Percentiles rank a stretch among this genome's conserved stretches.
Conservation (phyloP, 1,140 invertebrate genomes). For the Harpegnathos saltator region DNA sequence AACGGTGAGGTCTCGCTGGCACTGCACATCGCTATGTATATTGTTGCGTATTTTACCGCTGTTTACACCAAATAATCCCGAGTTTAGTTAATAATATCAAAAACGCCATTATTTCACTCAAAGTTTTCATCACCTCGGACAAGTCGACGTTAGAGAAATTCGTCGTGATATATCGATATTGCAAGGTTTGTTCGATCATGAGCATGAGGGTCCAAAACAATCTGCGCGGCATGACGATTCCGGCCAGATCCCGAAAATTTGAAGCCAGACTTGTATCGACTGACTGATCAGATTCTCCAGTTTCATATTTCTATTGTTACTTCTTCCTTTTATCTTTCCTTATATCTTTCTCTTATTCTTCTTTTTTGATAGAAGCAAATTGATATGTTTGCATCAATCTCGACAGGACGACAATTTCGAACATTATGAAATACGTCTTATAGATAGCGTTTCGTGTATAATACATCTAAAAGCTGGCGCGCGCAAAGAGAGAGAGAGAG, state of each 20-base stretch:
- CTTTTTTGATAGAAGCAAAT: no score
- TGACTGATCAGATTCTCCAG: neutral
- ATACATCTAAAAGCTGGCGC: neutral
- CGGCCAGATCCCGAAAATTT: conserved; percentile 40
- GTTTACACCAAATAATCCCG: conserved; percentile 21
- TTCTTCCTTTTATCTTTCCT: neutral
- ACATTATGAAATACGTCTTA: neutral
- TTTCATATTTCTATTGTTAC: conserved; percentile 17
- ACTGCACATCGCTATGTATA: neutral
- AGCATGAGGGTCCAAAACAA: neutral
- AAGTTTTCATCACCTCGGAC: neutral
- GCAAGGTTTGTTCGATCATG: neutral
- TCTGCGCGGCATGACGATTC: neutral
- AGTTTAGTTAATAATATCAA: conserved; percentile 17
- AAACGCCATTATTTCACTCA: neutral
- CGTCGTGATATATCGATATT: conserved; percentile 17
- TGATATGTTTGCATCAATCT: neutral
- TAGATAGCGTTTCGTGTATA: neutral
- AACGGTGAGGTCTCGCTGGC: neutral
- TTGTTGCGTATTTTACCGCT: conserved; percentile 25
- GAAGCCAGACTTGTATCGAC: neutral
- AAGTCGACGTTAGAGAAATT: neutral
- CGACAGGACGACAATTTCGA: neutral
- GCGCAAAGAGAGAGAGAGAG: no score
- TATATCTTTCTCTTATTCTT: neutral